phyloP scores from a whole-genome alignment of 2,797 vertebrate species.

The Pangasius krempfi region DNA sequence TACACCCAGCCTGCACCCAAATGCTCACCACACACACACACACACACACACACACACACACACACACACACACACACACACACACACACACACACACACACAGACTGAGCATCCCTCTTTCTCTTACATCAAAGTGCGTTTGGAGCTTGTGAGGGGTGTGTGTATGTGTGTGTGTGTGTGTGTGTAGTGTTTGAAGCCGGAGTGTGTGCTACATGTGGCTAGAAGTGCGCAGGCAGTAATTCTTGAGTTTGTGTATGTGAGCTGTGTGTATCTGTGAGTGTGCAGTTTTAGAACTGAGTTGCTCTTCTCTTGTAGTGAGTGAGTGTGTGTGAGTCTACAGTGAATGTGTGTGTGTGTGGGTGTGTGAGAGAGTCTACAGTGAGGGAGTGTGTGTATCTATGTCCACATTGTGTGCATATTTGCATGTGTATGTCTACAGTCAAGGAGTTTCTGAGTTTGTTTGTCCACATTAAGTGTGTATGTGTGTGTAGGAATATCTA shows the following conservation, averaged over 20 bases:
- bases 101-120: constrained; percentile 59
- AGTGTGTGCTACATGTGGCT: constrained; percentile 40
- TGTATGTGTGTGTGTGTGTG: constrained; percentile 39
- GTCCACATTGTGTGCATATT: not conserved
- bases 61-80: constrained; percentile 37
- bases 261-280: constrained; percentile 16
- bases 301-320: not conserved
- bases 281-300: not conserved
- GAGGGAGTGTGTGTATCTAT: constrained; percentile 15
- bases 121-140: constrained; percentile 43
- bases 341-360: not conserved
- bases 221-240: constrained; percentile 33
- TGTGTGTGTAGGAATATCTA: not conserved
- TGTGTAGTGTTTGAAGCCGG: constrained; percentile 31
- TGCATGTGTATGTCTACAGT: not conserved
- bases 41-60: constrained; percentile 45
- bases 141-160: constrained; percentile 36
- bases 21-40: constrained; percentile 40
- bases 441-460: not conserved
- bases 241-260: constrained; percentile 18
- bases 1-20: constrained; percentile 56
- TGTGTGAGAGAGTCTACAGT: not conserved
- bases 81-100: not conserved
- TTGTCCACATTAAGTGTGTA: not conserved
- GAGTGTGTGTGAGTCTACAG: not conserved